phyloP scores from a whole-genome alignment of 2,888 invertebrate genomes.

The Rhagonycha lutea region DNA sequence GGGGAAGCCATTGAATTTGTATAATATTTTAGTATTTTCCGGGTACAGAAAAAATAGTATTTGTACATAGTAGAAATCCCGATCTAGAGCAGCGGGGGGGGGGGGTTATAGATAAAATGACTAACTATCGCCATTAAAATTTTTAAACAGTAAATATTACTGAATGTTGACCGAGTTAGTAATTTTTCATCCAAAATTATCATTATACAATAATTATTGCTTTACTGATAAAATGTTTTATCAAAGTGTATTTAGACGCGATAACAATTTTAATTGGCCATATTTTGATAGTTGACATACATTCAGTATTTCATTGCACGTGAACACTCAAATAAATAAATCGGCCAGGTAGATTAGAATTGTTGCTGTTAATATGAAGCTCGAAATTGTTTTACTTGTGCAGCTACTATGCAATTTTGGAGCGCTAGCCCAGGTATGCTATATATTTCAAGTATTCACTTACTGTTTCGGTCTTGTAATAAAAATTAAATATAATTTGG shows the following conservation, averaged over 20 bases:
- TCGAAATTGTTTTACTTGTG: neutral
- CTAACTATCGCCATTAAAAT: too few relatives aligned
- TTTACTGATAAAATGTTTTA: neutral
- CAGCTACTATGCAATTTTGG: neutral
- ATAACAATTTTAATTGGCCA: neutral
- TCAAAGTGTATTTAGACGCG: neutral
- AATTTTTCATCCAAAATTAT: neutral
- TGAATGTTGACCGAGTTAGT: too few relatives aligned
- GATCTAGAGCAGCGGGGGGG: too few relatives aligned
- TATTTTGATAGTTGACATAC: too few relatives aligned
- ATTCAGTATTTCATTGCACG: neutral
- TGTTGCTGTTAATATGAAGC: neutral
- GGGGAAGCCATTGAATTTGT: too few relatives aligned
- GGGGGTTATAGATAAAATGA: too few relatives aligned
- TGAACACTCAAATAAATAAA: neutral
- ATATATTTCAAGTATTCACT: neutral
- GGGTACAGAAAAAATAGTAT: too few relatives aligned
- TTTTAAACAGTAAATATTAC: too few relatives aligned
- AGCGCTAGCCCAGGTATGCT: neutral
- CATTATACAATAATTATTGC: neutral
- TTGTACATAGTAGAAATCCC: too few relatives aligned
- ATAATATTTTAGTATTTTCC: too few relatives aligned
- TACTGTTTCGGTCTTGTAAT: neutral
- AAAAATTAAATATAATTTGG: neutral
- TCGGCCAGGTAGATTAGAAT: neutral